Evolutionary conservation across 92 coral and sea anemone species (phyloP), one percentile per base, ranked within the genome.

Genomic region (Muricea muricata): DNA sequence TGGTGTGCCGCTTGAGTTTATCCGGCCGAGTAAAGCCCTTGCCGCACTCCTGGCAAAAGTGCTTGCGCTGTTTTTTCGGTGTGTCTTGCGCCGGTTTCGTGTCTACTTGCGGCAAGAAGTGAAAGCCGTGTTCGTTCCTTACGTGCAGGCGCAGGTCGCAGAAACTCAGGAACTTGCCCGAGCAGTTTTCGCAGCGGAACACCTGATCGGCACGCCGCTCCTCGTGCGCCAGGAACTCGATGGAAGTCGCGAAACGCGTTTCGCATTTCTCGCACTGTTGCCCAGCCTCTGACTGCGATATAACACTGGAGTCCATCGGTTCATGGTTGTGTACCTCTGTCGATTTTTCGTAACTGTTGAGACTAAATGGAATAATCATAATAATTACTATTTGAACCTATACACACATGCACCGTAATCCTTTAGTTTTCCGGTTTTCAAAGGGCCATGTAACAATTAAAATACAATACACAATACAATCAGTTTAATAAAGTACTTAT

Each of bases 1-100:
- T 77, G 28, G 82, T 21, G 35, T 77, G 82, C 12, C 82, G 82
- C 12, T 61, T 58, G 0, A 77, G 63, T 33, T 77, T 77, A 26
- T 77, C 82, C 15, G 82, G 45, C 25, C 82, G 42, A n/a, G 82
- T 77, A n/a, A 77, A 77, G 47, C 30, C 82, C 42, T 77, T 77
- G 6, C 82, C 82, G 28, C 82, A 77, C 7, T 77, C 82, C 15
- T 26, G 42, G 47, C 82, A 76, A 31, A 52, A 37, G 68, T 76
- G 82, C 15, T 52, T 50, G 20, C 37, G 68, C 23, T 28, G 47
- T 30, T 76, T 57, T 47, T 54, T 21, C 7, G 82, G 74, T 10
- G 74, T n/a, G 42, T 15, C 42, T 67, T 3, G 7, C 14, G 45
- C 21, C 26, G 25, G 39, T 67, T 35, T 39, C 33, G 17, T 29